Conservation (phyloP, 2,888 invertebrate species). For the Ecdyonurus torrentis region DNA sequence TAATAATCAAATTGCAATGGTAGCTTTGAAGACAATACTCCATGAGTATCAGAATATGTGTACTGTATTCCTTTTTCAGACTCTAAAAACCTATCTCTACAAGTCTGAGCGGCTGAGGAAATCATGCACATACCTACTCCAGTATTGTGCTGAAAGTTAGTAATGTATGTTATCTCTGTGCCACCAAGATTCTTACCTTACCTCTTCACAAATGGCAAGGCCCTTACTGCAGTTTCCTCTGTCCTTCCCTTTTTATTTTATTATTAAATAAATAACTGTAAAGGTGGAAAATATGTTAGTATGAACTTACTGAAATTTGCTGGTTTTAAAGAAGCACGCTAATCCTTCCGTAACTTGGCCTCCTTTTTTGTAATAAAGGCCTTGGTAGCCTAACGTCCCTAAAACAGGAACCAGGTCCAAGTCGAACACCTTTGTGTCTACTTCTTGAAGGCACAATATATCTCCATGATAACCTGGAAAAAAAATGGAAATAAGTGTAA, state of each 20-base stretch:
- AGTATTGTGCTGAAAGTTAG: too few species aligned
- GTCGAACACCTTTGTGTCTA: slow-evolving; percentile 61
- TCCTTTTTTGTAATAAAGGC: slow-evolving; percentile 52
- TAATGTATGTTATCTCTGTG: too few species aligned
- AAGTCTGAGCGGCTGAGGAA: too few species aligned
- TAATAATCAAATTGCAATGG: too few species aligned
- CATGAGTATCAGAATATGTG: too few species aligned
- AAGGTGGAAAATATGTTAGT: slow-evolving; percentile 6
- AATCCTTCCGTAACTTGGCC: slow-evolving; percentile 62
- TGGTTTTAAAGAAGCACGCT: slow-evolving; percentile 53
- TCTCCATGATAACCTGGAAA: slow-evolving; percentile 72
- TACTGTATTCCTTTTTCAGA: too few species aligned
- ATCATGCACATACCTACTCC: too few species aligned
- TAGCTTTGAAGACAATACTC: too few species aligned
- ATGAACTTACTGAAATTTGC: slow-evolving; percentile 43
- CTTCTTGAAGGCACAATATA: slow-evolving; percentile 83
- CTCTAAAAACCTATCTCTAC: too few species aligned
- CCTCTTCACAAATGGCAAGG: too few species aligned
- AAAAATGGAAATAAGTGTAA: slow-evolving; percentile 8
- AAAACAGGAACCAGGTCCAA: slow-evolving; percentile 46
- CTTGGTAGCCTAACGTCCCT: slow-evolving; percentile 33
- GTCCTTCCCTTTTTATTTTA: not conserved
- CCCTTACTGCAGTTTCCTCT: too few species aligned
- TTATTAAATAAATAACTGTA: slow-evolving; percentile 9
- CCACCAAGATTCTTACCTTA: too few species aligned